These are phyloP conservation scores for Thrips palmi DNA, from an alignment of 1,140 invertebrate species.

Conservation along the genomic window DNA sequence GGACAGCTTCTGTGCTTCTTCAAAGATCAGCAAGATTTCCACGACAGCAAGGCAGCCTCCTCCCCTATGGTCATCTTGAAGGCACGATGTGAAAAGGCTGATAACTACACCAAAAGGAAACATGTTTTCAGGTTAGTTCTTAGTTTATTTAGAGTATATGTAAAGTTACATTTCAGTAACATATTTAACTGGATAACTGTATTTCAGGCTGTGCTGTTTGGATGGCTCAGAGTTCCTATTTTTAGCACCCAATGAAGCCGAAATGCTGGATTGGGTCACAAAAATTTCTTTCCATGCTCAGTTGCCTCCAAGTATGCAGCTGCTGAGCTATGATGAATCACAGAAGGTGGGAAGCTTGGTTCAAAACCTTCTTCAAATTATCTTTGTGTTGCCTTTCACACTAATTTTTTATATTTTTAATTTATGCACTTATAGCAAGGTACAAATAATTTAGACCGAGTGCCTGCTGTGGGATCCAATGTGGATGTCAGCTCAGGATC, in stretches of 20 bases:
- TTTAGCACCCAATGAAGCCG: constrained; percentile 45
- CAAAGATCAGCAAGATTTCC: constrained; percentile 84
- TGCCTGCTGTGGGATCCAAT: constrained; percentile 3
- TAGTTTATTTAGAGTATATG: too few relatives aligned
- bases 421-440: constrained; percentile 9
- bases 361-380: constrained; percentile 7
- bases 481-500: constrained; percentile 18
- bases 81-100: constrained; percentile 62
- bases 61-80: constrained; percentile 82
- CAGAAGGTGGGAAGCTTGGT: constrained; percentile 25
- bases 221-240: constrained; percentile 92
- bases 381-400: constrained; percentile 5
- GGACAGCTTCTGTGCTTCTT: constrained; percentile 96
- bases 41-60: constrained; percentile 65
- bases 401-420: constrained; percentile 6
- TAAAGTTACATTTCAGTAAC: background rate
- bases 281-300: constrained; percentile 89
- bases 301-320: constrained; percentile 71
- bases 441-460: constrained; percentile 5
- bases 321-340: constrained; percentile 60
- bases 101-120: constrained; percentile 90
- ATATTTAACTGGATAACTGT: background rate
- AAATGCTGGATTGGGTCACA: constrained; percentile 84
- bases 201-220: constrained; percentile 48
- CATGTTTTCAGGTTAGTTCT: constrained; percentile 54